Percentiles rank a stretch among this genome's conserved stretches.
Conservation (phyloP, 2,888 invertebrate species). For the Epirrhoe alternata region DNA sequence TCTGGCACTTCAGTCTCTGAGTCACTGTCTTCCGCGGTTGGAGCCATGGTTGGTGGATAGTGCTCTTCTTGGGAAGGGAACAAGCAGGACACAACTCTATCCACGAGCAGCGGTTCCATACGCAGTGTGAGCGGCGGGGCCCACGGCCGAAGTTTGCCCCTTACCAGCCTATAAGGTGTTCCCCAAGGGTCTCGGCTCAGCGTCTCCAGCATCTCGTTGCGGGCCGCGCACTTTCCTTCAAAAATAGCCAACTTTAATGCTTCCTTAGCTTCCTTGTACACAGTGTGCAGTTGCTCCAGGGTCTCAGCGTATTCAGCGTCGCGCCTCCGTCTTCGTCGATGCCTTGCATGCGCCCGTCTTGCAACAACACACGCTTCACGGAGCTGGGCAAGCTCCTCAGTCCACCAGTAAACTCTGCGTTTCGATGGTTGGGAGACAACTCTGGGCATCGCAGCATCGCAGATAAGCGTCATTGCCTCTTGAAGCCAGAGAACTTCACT, state of each 20-base stretch:
- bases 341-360: not conserved
- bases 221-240: not conserved
- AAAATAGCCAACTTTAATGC: not conserved
- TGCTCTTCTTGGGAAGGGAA: not conserved
- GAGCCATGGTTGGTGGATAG: not conserved
- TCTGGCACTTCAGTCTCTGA: not conserved
- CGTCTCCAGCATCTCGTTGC: constrained; percentile 4
- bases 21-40: not conserved
- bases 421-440: not conserved
- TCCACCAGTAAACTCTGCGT: constrained; percentile 12
- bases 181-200: constrained; percentile 17
- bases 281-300: not conserved
- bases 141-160: constrained; percentile 11
- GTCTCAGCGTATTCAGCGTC: not conserved
- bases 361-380: not conserved
- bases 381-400: constrained; percentile 1
- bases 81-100: not conserved
- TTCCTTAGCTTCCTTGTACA: not conserved
- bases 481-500: not conserved
- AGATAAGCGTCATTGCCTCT: not conserved
- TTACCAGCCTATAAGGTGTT: constrained; percentile 3
- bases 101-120: not conserved
- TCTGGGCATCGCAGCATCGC: constrained; percentile 11
- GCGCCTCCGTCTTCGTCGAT: not conserved
- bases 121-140: constrained; percentile 1